Percentiles rank a stretch among this genome's conserved stretches.
Conservation (phyloP, 2,797 vertebrate genomes). For the Galago senegalensis region DNA sequence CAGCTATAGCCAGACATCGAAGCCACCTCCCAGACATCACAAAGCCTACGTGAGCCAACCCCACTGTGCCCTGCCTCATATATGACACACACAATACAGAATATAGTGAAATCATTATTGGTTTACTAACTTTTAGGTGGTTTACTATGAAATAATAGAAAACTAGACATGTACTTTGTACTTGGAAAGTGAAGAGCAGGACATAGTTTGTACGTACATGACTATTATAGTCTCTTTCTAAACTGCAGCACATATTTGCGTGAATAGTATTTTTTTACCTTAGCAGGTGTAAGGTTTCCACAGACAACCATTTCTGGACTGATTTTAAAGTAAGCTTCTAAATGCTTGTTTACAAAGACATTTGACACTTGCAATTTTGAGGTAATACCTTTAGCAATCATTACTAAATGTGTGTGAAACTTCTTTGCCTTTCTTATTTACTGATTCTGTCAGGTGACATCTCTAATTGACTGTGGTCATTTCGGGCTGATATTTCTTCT, state of each 20-base stretch:
- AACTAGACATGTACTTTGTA: not conserved
- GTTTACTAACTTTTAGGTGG: not conserved
- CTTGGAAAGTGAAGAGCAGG: not conserved
- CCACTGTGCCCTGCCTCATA: not conserved
- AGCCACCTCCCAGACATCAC: not conserved
- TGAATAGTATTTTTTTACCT: not conserved
- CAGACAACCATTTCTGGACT: conserved; percentile 75
- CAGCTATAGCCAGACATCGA: not conserved
- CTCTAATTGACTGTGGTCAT: conserved; percentile 73
- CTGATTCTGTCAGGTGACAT: conserved; percentile 74
- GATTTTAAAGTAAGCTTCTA: conserved; percentile 79
- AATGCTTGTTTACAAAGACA: conserved; percentile 83
- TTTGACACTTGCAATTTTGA: conserved; percentile 67
- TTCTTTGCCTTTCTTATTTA: conserved; percentile 73
- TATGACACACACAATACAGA: not conserved
- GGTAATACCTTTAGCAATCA: conserved; percentile 80
- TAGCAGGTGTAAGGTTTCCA: conserved; percentile 46
- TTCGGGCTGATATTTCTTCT: conserved; percentile 43
- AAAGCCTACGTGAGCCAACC: not conserved
- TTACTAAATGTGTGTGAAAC: conserved; percentile 82
- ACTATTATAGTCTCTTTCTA: not conserved
- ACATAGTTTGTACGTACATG: not conserved
- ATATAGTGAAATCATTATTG: not conserved
- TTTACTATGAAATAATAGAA: not conserved
- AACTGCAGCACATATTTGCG: not conserved